A percentile compares a stretch with the other conserved stretches of the same genome.
Evolutionary conservation across 2,888 invertebrate genomes (phyloP).

Genomic region (Neocrepidodera transversa): DNA sequence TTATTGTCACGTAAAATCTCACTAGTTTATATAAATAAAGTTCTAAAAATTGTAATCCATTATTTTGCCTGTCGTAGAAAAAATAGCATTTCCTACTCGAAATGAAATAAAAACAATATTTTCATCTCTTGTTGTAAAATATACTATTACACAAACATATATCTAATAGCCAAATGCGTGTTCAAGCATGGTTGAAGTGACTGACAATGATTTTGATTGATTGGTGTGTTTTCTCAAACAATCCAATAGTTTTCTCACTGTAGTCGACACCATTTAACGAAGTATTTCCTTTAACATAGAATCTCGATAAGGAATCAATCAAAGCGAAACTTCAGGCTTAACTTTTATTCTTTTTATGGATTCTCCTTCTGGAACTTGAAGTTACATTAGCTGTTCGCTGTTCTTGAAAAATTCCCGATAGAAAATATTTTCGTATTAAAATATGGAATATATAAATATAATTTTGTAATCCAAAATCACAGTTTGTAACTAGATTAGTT

Average conservation of each 20-base stretch:
- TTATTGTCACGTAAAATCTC: too few species aligned
- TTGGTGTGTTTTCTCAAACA: not conserved
- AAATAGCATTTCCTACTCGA: too few species aligned
- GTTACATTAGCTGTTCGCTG: not conserved
- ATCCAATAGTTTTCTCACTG: not conserved
- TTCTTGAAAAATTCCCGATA: too few species aligned
- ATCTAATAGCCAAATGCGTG: not conserved
- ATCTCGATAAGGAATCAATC: not conserved
- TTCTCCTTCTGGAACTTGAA: not conserved
- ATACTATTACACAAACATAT: not conserved
- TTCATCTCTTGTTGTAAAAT: too few species aligned
- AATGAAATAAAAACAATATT: too few species aligned
- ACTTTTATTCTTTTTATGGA: not conserved
- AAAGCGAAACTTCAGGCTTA: not conserved
- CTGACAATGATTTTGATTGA: slow-evolving; percentile 1
- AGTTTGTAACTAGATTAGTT: too few species aligned
- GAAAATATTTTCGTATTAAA: too few species aligned
- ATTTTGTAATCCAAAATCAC: too few species aligned
- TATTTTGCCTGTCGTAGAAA: too few species aligned
- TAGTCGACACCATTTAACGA: not conserved
- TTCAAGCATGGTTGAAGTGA: not conserved
- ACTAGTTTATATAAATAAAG: too few species aligned
- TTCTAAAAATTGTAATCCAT: too few species aligned
- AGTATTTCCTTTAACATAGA: not conserved
- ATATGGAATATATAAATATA: too few species aligned